These are phyloP conservation scores for Sula dactylatra DNA, from an alignment of 2,113 vertebrate species.

Conservation along the genomic window DNA sequence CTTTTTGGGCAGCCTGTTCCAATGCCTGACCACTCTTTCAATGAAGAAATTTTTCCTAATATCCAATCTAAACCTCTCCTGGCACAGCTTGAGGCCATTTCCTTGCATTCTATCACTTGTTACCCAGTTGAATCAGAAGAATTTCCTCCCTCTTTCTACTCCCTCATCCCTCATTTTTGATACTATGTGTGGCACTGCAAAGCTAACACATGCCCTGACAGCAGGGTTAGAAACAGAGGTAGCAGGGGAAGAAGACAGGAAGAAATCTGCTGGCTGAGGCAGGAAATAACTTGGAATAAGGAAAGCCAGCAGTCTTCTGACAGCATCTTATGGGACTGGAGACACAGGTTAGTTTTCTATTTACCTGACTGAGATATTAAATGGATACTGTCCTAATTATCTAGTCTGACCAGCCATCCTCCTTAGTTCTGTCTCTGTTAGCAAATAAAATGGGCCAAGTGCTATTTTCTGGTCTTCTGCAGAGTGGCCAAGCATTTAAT, in stretches of 20 bases:
- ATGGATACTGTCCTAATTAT: not conserved
- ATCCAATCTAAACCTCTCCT: no score
- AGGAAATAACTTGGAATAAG: not conserved
- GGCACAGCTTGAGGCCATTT: no score
- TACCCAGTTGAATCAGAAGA: not conserved
- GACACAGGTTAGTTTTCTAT: not conserved
- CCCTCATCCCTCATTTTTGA: not conserved
- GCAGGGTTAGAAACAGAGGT: not conserved
- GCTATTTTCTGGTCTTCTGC: not conserved
- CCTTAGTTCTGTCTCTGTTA: not conserved
- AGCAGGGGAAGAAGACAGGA: not conserved
- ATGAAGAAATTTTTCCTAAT: no score
- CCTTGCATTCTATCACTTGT: no score
- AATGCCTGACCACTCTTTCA: no score
- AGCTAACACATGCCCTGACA: not conserved
- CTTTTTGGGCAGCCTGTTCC: no score
- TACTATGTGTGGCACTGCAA: not conserved
- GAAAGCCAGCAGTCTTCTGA: not conserved
- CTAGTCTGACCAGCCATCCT: not conserved
- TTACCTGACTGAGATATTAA: not conserved
- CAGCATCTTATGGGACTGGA: not conserved
- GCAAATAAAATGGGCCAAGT: not conserved
- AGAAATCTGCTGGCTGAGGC: not conserved
- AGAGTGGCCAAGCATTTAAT: not conserved
- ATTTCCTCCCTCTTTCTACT: not conserved